phyloP scores from a whole-genome alignment of 2,797 vertebrate genomes.

The Sebastiscus albofasciatus region DNA sequence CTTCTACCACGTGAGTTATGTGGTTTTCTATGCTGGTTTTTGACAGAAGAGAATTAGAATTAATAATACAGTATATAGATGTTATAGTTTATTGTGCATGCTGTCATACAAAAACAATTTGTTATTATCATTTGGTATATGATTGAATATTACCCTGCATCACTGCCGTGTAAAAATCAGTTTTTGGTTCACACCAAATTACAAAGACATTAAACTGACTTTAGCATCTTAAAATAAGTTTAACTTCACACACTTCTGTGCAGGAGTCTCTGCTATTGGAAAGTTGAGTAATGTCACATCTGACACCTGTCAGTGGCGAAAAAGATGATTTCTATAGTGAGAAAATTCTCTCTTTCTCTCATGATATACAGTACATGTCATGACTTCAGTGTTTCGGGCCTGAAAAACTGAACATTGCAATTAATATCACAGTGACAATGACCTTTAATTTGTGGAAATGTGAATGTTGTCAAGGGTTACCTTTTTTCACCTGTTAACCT shows the following conservation, averaged over 20 bases:
- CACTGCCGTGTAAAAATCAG: neutral
- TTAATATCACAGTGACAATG: too few species aligned
- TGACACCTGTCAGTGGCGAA: neutral
- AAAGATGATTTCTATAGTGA: too few species aligned
- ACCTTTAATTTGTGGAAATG: fast-evolving
- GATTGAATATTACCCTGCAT: neutral
- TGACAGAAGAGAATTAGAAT: neutral
- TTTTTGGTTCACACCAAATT: neutral
- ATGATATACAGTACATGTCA: too few species aligned
- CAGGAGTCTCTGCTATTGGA: constrained; percentile 89
- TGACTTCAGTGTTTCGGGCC: fast-evolving
- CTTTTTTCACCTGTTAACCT: neutral
- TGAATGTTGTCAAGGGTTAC: fast-evolving
- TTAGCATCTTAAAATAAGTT: constrained; percentile 75
- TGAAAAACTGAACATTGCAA: too few species aligned
- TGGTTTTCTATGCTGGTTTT: neutral
- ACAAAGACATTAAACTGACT: neutral
- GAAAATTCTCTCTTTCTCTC: too few species aligned
- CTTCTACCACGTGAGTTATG: neutral
- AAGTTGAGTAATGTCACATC: constrained; percentile 68
- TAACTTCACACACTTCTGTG: constrained; percentile 70
- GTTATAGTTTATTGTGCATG: neutral
- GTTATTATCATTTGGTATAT: neutral
- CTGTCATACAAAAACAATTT: neutral
- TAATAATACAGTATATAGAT: neutral